Evolutionary conservation across 2,888 invertebrate genomes (phyloP).

Genomic region (Anagyrus pseudococci): DNA sequence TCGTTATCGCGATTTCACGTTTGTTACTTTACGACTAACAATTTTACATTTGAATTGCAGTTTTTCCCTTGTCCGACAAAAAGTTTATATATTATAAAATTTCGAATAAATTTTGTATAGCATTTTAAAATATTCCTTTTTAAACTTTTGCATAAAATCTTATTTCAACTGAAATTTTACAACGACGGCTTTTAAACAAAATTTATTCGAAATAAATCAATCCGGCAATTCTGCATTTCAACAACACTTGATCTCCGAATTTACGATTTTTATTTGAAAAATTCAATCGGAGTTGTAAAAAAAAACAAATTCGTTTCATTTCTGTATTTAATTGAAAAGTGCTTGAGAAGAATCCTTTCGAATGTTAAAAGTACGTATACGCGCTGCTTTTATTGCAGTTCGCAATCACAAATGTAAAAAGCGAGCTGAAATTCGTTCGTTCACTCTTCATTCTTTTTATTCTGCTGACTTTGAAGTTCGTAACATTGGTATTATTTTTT

Average conservation of each 20-base stretch:
- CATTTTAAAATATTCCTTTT: no score
- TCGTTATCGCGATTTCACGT: no score
- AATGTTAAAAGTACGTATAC: neutral
- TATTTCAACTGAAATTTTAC: neutral
- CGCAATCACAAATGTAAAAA: neutral
- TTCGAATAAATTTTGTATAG: no score
- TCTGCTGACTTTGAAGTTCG: neutral
- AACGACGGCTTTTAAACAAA: neutral
- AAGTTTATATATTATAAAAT: no score
- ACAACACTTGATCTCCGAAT: neutral
- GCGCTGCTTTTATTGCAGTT: conserved; percentile 1
- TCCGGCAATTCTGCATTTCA: neutral
- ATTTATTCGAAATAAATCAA: neutral
- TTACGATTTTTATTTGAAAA: neutral
- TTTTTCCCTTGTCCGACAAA: no score
- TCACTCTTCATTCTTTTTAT: neutral
- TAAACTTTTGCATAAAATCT: neutral
- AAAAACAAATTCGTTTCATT: neutral
- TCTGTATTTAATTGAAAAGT: conserved; percentile 14
- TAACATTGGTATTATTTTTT: neutral
- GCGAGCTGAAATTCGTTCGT: neutral
- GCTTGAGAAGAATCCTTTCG: neutral
- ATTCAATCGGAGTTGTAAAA: no score
- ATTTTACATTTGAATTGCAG: no score
- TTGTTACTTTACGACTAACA: no score